phyloP scores from a whole-genome alignment of 1,140 invertebrate species.

The Penaeus japonicus region DNA sequence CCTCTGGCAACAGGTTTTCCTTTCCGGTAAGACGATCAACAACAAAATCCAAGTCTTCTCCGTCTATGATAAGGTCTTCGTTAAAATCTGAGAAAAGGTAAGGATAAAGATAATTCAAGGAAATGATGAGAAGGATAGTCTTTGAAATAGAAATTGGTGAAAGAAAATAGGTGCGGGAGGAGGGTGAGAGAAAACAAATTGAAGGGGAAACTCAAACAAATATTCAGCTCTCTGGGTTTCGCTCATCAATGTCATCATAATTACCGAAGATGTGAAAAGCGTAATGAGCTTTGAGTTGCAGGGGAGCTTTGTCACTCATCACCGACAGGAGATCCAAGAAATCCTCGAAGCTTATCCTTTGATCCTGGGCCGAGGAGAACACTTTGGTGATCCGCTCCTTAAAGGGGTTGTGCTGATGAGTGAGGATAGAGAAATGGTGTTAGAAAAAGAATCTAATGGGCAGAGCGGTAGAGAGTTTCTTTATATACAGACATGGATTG shows the following conservation, averaged over 20 bases:
- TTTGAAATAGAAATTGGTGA: no score
- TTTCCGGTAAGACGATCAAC: slow-evolving; percentile 41
- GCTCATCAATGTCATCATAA: no score
- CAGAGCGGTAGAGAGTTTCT: background rate
- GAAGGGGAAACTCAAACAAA: no score
- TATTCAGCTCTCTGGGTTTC: no score
- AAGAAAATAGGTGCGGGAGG: no score
- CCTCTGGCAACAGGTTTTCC: slow-evolving; percentile 23
- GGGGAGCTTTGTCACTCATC: slow-evolving; percentile 67
- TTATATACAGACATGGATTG: no score
- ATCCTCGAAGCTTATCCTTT: slow-evolving; percentile 67
- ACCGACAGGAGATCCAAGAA: slow-evolving; percentile 70
- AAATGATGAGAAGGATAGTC: no score
- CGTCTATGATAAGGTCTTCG: slow-evolving; percentile 56
- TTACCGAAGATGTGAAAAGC: slow-evolving; percentile 70
- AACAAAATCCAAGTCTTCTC: slow-evolving; percentile 47
- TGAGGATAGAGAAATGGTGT: background rate
- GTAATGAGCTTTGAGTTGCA: slow-evolving; percentile 68
- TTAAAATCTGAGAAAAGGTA: slow-evolving; percentile 56
- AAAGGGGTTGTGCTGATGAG: slow-evolving; percentile 68
- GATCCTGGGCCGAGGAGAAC: slow-evolving; percentile 67
- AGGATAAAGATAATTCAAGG: no score
- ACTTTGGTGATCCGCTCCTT: slow-evolving; percentile 66
- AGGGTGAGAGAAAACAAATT: no score
- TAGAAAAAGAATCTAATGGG: background rate